phyloP scores from a whole-genome alignment of 2,113 vertebrate species.

The Alligator mississippiensis region DNA sequence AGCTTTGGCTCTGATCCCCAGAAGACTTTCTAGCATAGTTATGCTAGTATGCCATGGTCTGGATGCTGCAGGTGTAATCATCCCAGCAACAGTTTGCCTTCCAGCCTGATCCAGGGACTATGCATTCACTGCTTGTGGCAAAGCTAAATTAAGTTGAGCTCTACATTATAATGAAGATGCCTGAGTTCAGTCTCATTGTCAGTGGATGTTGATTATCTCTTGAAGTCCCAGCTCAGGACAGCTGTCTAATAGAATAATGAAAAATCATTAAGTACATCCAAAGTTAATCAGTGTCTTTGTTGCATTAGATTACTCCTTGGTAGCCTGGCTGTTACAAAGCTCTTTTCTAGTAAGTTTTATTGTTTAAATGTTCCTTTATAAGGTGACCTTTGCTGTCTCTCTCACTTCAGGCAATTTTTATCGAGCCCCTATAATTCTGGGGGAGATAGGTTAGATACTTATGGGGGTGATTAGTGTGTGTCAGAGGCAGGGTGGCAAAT shows the following conservation, averaged over 20 bases:
- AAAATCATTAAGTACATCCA: slow-evolving; percentile 10
- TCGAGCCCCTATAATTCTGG: not conserved
- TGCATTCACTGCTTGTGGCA: not conserved
- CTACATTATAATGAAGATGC: not conserved
- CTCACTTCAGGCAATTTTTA: not conserved
- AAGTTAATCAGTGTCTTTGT: not conserved
- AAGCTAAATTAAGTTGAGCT: not conserved
- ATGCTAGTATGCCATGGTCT: not conserved
- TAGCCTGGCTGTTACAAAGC: not conserved
- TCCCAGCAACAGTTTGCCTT: not conserved
- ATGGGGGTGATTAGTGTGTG: not conserved
- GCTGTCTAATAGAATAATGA: not conserved
- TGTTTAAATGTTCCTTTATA: not conserved
- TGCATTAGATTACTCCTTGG: not conserved
- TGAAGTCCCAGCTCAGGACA: not conserved
- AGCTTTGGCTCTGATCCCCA: not conserved
- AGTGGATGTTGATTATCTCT: not conserved
- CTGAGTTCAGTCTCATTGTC: not conserved
- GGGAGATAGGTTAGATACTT: not conserved
- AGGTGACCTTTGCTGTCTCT: not conserved
- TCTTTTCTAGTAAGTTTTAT: not conserved
- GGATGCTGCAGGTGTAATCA: not conserved
- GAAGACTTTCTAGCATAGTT: not conserved
- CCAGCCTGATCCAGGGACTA: not conserved
- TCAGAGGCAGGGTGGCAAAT: not conserved